These are phyloP conservation scores for Parambassis ranga DNA, from an alignment of 2,797 vertebrate species.

Conservation along the genomic window DNA sequence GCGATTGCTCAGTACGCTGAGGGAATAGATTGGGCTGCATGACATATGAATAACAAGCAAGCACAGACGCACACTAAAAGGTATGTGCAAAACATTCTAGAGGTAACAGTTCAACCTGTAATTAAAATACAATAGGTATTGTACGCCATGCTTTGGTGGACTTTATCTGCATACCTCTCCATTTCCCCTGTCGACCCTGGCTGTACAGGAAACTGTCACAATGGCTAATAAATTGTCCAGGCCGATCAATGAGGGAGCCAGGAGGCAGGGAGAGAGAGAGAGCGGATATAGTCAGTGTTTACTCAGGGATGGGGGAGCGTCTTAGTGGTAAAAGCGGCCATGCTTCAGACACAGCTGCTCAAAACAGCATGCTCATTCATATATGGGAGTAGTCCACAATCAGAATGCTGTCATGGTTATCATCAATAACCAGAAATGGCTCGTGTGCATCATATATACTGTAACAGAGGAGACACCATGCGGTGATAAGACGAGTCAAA, in stretches of 20 bases:
- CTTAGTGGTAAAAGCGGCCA: constrained; percentile 38
- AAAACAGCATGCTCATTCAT: background rate
- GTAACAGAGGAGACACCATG: background rate
- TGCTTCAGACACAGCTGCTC: background rate
- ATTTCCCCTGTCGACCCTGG: constrained; percentile 73
- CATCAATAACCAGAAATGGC: constrained; percentile 10
- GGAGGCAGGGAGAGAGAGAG: constrained; percentile 4
- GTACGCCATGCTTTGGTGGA: constrained; percentile 63
- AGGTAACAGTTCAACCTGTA: constrained; percentile 72
- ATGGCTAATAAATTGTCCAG: constrained; percentile 83
- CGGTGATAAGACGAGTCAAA: constrained; percentile 51
- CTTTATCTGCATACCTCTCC: constrained; percentile 78
- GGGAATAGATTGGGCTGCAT: constrained; percentile 37
- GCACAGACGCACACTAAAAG: constrained; percentile 41
- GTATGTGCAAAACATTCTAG: constrained; percentile 72
- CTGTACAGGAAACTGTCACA: constrained; percentile 82
- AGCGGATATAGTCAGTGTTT: constrained; percentile 61
- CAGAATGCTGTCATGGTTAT: constrained; percentile 17
- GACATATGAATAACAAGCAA: constrained; percentile 48
- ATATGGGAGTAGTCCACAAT: constrained; percentile 1
- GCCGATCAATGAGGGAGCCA: constrained; percentile 68
- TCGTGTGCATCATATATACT: background rate
- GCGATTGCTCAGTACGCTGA: constrained; percentile 24
- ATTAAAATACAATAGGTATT: constrained; percentile 85
- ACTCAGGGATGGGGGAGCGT: constrained; percentile 48